Conservation (phyloP, 2,888 invertebrate genomes). For the Drosophila monieri region DNA sequence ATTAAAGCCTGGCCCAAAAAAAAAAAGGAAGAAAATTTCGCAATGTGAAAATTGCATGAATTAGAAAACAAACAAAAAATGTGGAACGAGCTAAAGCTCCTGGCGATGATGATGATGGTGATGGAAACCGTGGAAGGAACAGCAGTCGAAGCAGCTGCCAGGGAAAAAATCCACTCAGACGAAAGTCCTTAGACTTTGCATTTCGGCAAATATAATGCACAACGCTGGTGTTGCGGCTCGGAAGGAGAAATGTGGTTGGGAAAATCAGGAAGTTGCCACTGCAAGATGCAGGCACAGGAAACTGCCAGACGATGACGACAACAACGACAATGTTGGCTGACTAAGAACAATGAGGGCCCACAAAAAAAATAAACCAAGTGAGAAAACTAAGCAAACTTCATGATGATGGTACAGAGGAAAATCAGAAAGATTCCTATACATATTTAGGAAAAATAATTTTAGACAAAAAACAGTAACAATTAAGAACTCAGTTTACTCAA, state of each 20-base stretch:
- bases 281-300: constrained; percentile 53
- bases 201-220: constrained; percentile 77
- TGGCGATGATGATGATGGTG: constrained; percentile 20
- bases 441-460: neutral
- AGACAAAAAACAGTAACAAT: neutral
- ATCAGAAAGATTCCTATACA: neutral
- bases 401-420: constrained; percentile 17
- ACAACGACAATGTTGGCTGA: constrained; percentile 44
- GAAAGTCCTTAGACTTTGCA: constrained; percentile 82
- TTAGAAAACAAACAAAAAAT: constrained; percentile 46
- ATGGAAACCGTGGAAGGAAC: constrained; percentile 31
- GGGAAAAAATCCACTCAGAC: constrained; percentile 81
- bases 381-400: constrained; percentile 50
- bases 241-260: constrained; percentile 2
- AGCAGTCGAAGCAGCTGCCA: constrained; percentile 35
- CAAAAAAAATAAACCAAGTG: constrained; percentile 41
- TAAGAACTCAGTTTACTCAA: too few relatives aligned
- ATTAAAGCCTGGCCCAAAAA: constrained; percentile 40
- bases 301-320: constrained; percentile 33
- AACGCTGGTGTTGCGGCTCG: constrained; percentile 19
- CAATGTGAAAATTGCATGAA: constrained; percentile 75
- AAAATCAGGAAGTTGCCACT: constrained; percentile 78
- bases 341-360: constrained; percentile 66
- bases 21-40: constrained; percentile 53
- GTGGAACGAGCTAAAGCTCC: constrained; percentile 35